These are phyloP conservation scores for Aphelinus atriplicis DNA, from an alignment of 1,140 invertebrate genomes.

Conservation along the genomic window DNA sequence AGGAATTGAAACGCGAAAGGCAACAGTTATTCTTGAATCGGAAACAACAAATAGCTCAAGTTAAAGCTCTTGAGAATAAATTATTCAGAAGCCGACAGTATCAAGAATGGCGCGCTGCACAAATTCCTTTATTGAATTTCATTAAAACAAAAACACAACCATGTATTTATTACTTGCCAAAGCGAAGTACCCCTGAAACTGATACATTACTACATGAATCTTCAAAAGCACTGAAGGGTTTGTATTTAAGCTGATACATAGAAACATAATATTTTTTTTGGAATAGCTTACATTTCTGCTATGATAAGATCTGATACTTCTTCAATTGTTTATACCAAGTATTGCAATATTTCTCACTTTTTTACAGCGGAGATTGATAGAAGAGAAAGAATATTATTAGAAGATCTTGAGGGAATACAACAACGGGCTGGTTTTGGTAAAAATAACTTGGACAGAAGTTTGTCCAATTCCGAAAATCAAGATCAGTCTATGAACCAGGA, in stretches of 20 bases:
- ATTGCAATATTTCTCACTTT: not conserved
- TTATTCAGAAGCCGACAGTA: conserved; percentile 88
- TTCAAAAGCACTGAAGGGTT: conserved; percentile 71
- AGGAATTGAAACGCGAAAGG: conserved; percentile 84
- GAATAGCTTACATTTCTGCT: too few species aligned
- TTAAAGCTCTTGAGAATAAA: conserved; percentile 90
- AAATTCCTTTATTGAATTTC: conserved; percentile 81
- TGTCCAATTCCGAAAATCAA: conserved; percentile 41
- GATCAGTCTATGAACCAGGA: conserved; percentile 34
- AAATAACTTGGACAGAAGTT: conserved; percentile 52
- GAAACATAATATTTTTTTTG: too few species aligned
- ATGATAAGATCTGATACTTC: not conserved
- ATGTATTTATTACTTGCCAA: conserved; percentile 87
- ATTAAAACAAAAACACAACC: conserved; percentile 90
- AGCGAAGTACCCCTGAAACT: conserved; percentile 71
- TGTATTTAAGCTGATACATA: conserved; percentile 36
- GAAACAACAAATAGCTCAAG: conserved; percentile 88
- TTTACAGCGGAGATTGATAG: conserved; percentile 64
- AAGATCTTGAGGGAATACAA: conserved; percentile 62
- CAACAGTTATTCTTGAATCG: conserved; percentile 86
- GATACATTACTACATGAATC: conserved; percentile 69
- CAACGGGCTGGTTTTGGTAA: conserved; percentile 55
- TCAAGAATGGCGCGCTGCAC: conserved; percentile 86
- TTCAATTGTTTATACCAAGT: conserved; percentile 15
- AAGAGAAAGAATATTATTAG: conserved; percentile 64